Percentiles rank a stretch among this genome's conserved stretches.
phyloP scores from a whole-genome alignment of 1,140 invertebrate genomes.

The Platyscapa corneri region DNA sequence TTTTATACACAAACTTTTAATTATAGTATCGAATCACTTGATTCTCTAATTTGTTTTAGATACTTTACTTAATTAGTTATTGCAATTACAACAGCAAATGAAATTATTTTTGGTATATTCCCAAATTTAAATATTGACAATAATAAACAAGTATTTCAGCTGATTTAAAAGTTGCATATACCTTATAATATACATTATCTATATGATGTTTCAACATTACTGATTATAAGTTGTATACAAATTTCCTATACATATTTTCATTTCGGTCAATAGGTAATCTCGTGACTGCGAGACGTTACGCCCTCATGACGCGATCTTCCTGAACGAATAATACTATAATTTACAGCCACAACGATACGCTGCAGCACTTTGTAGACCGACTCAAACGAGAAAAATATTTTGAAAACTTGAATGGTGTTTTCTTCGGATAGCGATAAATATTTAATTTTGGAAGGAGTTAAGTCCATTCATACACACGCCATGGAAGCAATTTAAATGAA shows the following conservation, averaged over 20 bases:
- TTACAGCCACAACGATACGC: background rate
- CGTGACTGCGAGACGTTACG: conserved; percentile 50
- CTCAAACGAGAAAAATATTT: conserved; percentile 18
- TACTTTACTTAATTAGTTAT: too few relatives aligned
- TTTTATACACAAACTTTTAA: too few relatives aligned
- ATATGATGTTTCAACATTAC: too few relatives aligned
- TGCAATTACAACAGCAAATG: too few relatives aligned
- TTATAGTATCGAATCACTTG: too few relatives aligned
- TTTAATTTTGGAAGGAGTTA: conserved; percentile 28
- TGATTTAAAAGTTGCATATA: background rate
- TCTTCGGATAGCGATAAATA: conserved; percentile 2
- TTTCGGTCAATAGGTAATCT: conserved; percentile 54
- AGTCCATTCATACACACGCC: background rate
- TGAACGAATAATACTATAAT: conserved; percentile 44
- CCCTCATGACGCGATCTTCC: conserved; percentile 32
- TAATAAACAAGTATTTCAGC: background rate
- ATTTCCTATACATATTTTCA: background rate
- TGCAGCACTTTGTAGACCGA: background rate
- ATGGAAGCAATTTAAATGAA: conserved; percentile 3
- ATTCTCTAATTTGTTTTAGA: too few relatives aligned
- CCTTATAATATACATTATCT: too few relatives aligned
- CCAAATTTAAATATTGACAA: background rate
- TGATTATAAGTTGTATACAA: conserved; percentile 10
- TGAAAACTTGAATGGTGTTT: background rate
- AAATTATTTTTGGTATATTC: background rate